Percentiles rank a stretch among this genome's conserved stretches.
Conservation (phyloP, 1,140 invertebrate species). For the Trachymyrmex septentrionalis region DNA sequence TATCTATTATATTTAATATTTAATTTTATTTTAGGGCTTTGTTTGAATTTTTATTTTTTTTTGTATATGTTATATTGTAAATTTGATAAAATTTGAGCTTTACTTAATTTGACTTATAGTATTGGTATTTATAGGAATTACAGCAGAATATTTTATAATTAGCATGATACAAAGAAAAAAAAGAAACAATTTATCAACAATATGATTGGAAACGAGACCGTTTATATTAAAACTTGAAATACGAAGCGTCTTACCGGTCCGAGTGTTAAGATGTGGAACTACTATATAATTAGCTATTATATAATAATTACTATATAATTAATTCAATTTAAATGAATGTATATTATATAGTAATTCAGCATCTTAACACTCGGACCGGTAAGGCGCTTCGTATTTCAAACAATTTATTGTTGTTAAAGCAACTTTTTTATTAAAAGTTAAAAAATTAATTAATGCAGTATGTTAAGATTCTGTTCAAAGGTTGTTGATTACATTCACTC, state of each 20-base stretch:
- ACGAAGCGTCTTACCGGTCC: no score
- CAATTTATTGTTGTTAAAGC: no score
- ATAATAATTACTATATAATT: no score
- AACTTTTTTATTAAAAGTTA: neutral
- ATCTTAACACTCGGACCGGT: no score
- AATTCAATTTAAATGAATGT: no score
- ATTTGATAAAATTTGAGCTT: neutral
- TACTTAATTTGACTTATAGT: neutral
- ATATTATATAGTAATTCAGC: no score
- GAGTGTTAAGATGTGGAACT: no score
- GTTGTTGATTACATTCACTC: conserved; percentile 76
- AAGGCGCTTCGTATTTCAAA: no score
- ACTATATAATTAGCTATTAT: no score
- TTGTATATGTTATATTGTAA: neutral
- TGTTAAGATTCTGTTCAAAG: conserved; percentile 69
- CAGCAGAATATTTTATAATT: neutral
- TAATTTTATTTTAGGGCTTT: neutral
- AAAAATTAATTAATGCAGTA: conserved; percentile 34
- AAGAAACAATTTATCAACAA: neutral
- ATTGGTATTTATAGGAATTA: neutral
- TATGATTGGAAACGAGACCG: no score
- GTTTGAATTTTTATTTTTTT: neutral
- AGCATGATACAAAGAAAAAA: neutral
- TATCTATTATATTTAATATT: neutral
- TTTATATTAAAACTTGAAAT: no score